These are phyloP conservation scores for Synanthedon andrenaeformis DNA, from an alignment of 2,888 invertebrate species.

Conservation along the genomic window DNA sequence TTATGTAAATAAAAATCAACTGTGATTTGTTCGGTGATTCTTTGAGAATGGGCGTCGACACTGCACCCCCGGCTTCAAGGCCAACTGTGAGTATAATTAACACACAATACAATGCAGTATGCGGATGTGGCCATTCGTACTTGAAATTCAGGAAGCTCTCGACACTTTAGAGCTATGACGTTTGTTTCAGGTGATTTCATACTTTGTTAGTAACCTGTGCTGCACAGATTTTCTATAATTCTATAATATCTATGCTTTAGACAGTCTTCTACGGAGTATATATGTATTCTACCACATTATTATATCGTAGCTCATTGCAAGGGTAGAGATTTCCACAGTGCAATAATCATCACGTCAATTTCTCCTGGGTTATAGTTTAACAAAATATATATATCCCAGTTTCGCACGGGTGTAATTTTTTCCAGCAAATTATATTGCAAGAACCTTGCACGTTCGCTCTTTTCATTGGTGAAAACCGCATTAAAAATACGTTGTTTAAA, in stretches of 20 bases:
- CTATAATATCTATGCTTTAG: neutral
- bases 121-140: neutral
- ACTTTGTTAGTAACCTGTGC: too few relatives aligned
- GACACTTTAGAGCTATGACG: too few relatives aligned
- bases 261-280: neutral
- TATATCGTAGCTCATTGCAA: neutral
- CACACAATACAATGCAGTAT: neutral
- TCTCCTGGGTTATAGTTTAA: too few relatives aligned
- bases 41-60: conserved; percentile 49
- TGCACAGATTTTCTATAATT: too few relatives aligned
- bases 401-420: too few relatives aligned
- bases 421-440: too few relatives aligned
- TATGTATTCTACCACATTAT: neutral
- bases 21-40: neutral
- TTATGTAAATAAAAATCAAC: neutral
- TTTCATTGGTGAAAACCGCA: too few relatives aligned
- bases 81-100: conserved; percentile 30
- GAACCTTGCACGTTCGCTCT: too few relatives aligned
- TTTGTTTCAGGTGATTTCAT: too few relatives aligned
- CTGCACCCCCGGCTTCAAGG: conserved; percentile 30
- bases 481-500: too few relatives aligned
- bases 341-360: neutral
- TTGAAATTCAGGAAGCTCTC: neutral
- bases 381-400: too few relatives aligned
- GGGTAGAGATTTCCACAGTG: neutral